Base-by-base conservation (phyloP, 2,888 invertebrate genomes). In the Noctua fimbriata region DNA sequence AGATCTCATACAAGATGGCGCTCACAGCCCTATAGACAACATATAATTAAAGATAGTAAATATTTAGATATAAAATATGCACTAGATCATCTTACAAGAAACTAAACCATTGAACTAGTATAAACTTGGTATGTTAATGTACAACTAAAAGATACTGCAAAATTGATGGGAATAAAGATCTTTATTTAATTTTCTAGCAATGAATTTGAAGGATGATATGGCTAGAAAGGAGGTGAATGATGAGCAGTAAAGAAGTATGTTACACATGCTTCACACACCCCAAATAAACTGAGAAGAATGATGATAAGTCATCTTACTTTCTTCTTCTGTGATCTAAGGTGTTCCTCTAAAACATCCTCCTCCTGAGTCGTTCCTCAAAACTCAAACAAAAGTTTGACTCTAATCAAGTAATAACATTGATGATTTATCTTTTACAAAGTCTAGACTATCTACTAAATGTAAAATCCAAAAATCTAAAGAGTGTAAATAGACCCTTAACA, bases 21-120 rank as follows among this genome's bases (percentile, higher is more conserved):
- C 47, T 63, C 10, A 65, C 9, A 49, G 47, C 10, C 7, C 0
- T 60, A 44, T 78, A 55, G 52, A 32, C 52, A 10, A 60, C 52
- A n/a, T 78, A 60, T 78, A 60, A 60, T 44, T 70, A 24, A 66
- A 76, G 55, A n/a, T 32, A 14, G 12, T 47, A 21, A n/a, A n/a
- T n/a, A n/a, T n/a, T n/a, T 24, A 14, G 16, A 55, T 66, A 58
- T 67, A n/a, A 41, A 36, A 71, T 60, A 77, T 70, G 41, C n/a
- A n/a, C 47, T 44, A 52, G 58, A 77, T 82, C 58, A 83, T 73
- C 55, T 83, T 82, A 78, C 84, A 79, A 41, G 55, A 77, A 83
- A 71, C 21, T 6, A 4, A 60, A 52, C 44, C 18, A 0, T 21
- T 65, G 36, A 49, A 49, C 49, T 76, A 52, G 82, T 28, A 52